Evolutionary conservation across 2,113 vertebrate genomes (phyloP).

Genomic region (Kryptolebias marmoratus): DNA sequence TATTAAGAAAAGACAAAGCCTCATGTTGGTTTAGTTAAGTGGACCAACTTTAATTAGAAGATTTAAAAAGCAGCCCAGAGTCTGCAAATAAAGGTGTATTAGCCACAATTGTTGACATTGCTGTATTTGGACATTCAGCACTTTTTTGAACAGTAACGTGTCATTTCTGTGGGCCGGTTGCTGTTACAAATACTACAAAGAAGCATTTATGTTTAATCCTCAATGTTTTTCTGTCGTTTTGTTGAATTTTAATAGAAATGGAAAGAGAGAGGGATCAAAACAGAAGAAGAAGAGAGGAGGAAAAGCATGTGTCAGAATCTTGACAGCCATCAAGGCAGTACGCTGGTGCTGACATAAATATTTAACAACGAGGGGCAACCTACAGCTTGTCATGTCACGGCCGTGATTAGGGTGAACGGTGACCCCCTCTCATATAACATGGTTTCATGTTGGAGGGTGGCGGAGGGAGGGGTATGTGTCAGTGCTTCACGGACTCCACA

Average conservation of each 20-base stretch:
- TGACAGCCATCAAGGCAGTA: slow-evolving; percentile 81
- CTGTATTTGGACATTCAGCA: neutral
- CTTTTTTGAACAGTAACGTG: neutral
- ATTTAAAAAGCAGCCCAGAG: neutral
- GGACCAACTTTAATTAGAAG: neutral
- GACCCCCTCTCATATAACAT: slow-evolving; percentile 81
- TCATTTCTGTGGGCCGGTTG: neutral
- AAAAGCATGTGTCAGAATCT: slow-evolving; percentile 78
- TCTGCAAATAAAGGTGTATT: neutral
- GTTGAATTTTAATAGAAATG: slow-evolving; percentile 77
- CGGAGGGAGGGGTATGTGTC: slow-evolving; percentile 51
- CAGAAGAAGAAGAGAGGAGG: slow-evolving; percentile 59
- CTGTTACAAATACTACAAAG: slow-evolving; percentile 18
- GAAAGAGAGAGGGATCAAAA: slow-evolving; percentile 30
- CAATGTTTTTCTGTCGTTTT: slow-evolving; percentile 46
- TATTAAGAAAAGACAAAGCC: slow-evolving; percentile 5
- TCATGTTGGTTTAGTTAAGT: neutral
- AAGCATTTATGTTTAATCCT: slow-evolving; percentile 10
- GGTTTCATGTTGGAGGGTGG: slow-evolving; percentile 65
- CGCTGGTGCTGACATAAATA: slow-evolving; percentile 81
- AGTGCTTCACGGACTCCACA: slow-evolving; percentile 69
- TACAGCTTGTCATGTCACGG: slow-evolving; percentile 83
- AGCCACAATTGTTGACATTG: no score
- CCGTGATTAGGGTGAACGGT: slow-evolving; percentile 81
- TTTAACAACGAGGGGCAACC: slow-evolving; percentile 82